Base-by-base conservation (phyloP, 2,113 vertebrate species). In the Calypte anna region DNA sequence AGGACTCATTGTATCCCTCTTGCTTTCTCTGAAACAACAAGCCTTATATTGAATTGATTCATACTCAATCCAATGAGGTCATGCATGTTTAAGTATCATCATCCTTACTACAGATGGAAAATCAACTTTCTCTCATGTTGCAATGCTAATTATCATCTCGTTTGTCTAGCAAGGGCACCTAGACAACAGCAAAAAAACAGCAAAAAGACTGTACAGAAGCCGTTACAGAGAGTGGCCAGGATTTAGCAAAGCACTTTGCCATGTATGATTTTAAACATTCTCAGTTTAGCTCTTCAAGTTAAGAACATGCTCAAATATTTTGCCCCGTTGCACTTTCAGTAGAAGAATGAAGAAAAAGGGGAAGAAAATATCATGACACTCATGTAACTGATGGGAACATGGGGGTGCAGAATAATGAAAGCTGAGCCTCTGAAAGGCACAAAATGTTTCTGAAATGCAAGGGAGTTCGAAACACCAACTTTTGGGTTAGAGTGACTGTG, bases 51-150 rank as follows among this genome's bases (percentile, higher is more conserved):
- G 79, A 95, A 95, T 82, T 86, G 85, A 96, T 95, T 96, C 75
- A 58, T 86, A 96, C 86, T 88, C 90, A 91, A 54, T 31, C 82
- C 90, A 91, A 63, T 86, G 88, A 94, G 95, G 94, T 96, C 95
- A 91, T 61, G 88, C 88, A 93, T 94, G 90, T 91, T 96, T 94
- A 96, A 96, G 95, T 94, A 96, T 55, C 92, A 94, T 90, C 94
- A 90, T 85, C 92, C 68, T 72, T 77, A 96, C 86, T 94, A 95
- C 59, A 86, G 86, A 96, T 2, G 27, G 93, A 96, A 95, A 96
- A 96, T 90, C 92, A 96, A n/a, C 95, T 95, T 96, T 94, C 94
- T 94, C 95, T 93, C 94, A 96, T 95, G 88, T 30, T 91, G 90
- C 92, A 46, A 9, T 48, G 82, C 90, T 94, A 95, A 95, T 96